Evolutionary conservation across 2,113 vertebrate species (phyloP).

Genomic region (Lycaon pictus): DNA sequence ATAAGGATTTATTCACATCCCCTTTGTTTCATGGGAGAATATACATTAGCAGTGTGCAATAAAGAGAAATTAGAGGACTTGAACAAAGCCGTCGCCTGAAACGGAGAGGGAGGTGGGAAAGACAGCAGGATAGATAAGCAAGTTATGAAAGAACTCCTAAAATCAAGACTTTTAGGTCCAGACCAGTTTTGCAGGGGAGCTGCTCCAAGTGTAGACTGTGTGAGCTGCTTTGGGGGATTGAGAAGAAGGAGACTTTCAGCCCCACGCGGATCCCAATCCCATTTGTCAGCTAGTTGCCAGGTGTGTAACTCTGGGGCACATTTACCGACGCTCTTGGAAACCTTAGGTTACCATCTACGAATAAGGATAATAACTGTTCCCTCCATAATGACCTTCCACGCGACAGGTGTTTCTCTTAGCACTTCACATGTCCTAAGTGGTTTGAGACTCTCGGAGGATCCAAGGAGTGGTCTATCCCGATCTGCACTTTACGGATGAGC

Average conservation of each 20-base stretch:
- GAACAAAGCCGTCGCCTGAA: neutral
- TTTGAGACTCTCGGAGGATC: neutral
- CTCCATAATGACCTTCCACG: neutral
- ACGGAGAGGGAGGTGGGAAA: neutral
- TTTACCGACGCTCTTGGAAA: neutral
- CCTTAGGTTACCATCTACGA: neutral
- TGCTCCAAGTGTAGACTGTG: neutral
- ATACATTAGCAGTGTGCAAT: neutral
- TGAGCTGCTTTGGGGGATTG: no score
- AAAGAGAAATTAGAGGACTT: neutral
- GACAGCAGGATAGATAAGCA: no score
- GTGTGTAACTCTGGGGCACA: neutral
- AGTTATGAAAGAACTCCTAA: neutral
- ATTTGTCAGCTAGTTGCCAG: neutral
- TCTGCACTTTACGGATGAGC: neutral
- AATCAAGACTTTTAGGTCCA: neutral
- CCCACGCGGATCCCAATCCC: neutral
- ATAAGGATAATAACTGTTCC: no score
- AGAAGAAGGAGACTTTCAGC: neutral
- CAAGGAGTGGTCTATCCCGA: neutral
- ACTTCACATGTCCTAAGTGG: neutral
- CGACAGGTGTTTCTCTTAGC: neutral
- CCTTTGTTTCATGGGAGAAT: neutral
- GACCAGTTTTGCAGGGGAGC: no score
- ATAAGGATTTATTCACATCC: neutral